Evolutionary conservation across 2,888 invertebrate genomes (phyloP), one percentile per base, ranked within the genome.

Genomic region (Megamerina dolium): DNA sequence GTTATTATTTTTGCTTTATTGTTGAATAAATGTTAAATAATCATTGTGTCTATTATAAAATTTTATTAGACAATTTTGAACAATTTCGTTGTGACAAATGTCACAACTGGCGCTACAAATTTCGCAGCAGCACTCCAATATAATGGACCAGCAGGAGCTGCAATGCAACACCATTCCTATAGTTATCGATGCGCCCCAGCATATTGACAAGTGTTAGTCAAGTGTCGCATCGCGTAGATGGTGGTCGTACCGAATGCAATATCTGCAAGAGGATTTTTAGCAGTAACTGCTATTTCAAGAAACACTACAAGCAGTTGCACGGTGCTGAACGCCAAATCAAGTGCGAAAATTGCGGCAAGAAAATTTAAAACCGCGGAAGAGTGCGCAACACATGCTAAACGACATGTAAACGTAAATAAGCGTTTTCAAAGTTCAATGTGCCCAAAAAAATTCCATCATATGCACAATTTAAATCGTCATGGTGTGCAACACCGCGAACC

Each of bases 231-330:
- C n/a, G n/a, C n/a, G n/a, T n/a, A n/a, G n/a, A n/a, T n/a, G n/a
- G n/a, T n/a, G n/a, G 68, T 2, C 59, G 67, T 30, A 63, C 68
- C 67, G 85, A 83, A 70, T 91, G 90, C 70, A 77, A 81, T 61
- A 83, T 85, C 62, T 92, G 91, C 72, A 81, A 85, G 67, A 91
- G 90, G 70, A 73, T 81, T 31, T 91, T 91, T 73, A 86, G 86
- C 68, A 87, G 85, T 60, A 82, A 85, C 37, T 91, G 91, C 68
- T 91, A 91, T 66, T 75, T 91, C 43, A 91, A 90, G 40, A 91
- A 91, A 68, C 91, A 92, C 72, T 88, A 88, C 72, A 90, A 89
- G 69, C 86, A 86, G 54, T 88, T 88, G 72, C 91, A 92, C 70
- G 81, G 82, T 51, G 90, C 89, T 49, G 87, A 85, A 60, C 87